A percentile compares a stretch with the other conserved stretches of the same genome.
Conservation (phyloP, 1,140 invertebrate species). For the Lycorma delicatula region DNA sequence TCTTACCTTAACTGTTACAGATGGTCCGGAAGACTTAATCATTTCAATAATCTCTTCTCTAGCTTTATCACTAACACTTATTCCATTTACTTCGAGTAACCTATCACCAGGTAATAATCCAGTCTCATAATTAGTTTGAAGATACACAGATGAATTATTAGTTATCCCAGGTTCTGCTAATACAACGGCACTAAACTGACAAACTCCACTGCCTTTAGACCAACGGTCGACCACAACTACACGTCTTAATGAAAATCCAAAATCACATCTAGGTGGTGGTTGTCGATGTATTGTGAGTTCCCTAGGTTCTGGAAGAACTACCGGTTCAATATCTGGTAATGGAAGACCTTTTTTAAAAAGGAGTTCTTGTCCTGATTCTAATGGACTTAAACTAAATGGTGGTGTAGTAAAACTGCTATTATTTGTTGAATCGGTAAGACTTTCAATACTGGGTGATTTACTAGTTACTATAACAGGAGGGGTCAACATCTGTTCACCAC, state of each 20-base stretch:
- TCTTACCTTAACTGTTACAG: slow-evolving; percentile 74
- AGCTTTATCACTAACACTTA: slow-evolving; percentile 71
- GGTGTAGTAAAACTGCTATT: slow-evolving; percentile 77
- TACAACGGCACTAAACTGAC: slow-evolving; percentile 58
- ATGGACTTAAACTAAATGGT: slow-evolving; percentile 69
- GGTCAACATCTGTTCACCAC: slow-evolving; percentile 19
- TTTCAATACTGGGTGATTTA: slow-evolving; percentile 69
- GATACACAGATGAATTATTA: slow-evolving; percentile 23
- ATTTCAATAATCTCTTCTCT: slow-evolving; percentile 90
- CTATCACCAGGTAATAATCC: slow-evolving; percentile 88
- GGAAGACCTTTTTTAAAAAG: slow-evolving; percentile 51
- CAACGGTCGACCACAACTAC: slow-evolving; percentile 62
- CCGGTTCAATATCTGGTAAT: slow-evolving; percentile 65
- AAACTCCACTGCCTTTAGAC: slow-evolving; percentile 24
- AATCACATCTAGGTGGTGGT: slow-evolving; percentile 78
- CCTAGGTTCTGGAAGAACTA: slow-evolving; percentile 64
- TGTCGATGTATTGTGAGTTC: slow-evolving; percentile 70
- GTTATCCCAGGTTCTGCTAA: slow-evolving; percentile 89
- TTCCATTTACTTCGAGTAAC: slow-evolving; percentile 82
- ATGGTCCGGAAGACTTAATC: slow-evolving; percentile 75
- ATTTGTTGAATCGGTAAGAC: slow-evolving; percentile 69
- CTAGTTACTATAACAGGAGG: slow-evolving; percentile 21
- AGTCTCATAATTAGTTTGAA: slow-evolving; percentile 53
- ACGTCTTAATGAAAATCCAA: slow-evolving; percentile 88
- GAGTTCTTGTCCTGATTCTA: slow-evolving; percentile 66